Base-by-base conservation (phyloP, 2,888 invertebrate genomes). In the Thalpophila matura region DNA sequence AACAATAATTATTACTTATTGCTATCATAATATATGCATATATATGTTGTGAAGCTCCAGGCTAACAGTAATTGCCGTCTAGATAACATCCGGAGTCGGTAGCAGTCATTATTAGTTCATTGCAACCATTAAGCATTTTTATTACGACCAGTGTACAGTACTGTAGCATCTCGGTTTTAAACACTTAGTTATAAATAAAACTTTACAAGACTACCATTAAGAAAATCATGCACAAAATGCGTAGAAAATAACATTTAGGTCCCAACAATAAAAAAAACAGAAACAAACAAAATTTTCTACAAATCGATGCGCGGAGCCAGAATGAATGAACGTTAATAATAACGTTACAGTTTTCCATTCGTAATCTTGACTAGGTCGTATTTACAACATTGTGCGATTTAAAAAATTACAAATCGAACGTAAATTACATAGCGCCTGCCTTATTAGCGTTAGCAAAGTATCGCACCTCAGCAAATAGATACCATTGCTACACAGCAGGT, bases 381-480 rank as follows among this genome's bases (percentile, higher is more conserved):
- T n/a, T n/a, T n/a, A 40, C 3, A 18, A 1, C 4, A 35, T 10
- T 10, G 2, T 14, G 10, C 9, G n/a, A 24, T 16, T 18, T 5
- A 14, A 16, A 26, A 31, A 20, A 14, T n/a, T n/a, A n/a, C n/a
- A n/a, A n/a, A n/a, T n/a, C n/a, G n/a, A n/a, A n/a, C n/a, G n/a
- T n/a, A n/a, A n/a, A n/a, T n/a, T n/a, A n/a, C n/a, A n/a, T 9
- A 70, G 42, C 47, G 56, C 67, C 67, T 72, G 20, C 1, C 1
- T 0, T 7, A 45, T 40, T 0, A 18, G n/a, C 6, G 6, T 31
- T 35, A 27, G 73, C 73, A 68, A 65, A 6, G 7, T 35, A 7
- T 26, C 12, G 20, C 22, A 9, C 1, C 4, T 14, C 12, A 16
- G 40, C 38, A 35, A 12, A 40, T 10, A n/a, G 14, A 9, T n/a